Evolutionary conservation across 1,140 invertebrate genomes (phyloP), one percentile per base, ranked within the genome.

Genomic region (Conus ventricosus): DNA sequence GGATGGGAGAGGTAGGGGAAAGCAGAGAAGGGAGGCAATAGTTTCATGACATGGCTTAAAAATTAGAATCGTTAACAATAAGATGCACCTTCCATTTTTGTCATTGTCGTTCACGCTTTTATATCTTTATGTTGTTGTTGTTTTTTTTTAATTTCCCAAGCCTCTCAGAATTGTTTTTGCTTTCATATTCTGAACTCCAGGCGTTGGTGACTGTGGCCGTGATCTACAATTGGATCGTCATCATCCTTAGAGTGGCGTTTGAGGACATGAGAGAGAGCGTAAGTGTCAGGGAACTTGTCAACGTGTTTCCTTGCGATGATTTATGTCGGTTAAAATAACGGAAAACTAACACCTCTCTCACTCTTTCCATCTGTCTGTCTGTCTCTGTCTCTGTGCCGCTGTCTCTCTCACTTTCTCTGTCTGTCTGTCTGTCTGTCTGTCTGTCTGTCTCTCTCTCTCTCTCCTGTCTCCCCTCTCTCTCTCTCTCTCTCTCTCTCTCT

Each of bases 181-280:
- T 1, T 39, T 39, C 39, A 39, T 17, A 23, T 53, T 53, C 67
- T 60, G 1, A 11, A 60, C 57, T 17, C 11, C 87, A 92, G 91
- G 88, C 87, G 11, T 25, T 92, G 17, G 88, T 90, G 57, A 89
- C 91, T 2, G 80, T 88, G 39, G 89, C 91, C 20, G 90, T 90
- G 17, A 63, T 91, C 15, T 92, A 92, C 81, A 91, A 92, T 71
- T 90, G 84, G 63, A 84, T 84, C 51, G 84, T 90, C 25, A 85
- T 90, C 80, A 90, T 91, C 23, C 53, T 92, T 13, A 75, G 90
- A 20, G 80, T 91, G 25, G 89, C 90, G 8, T 92, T 92, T 53
- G 39, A 84, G 27, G 91, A 92, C 51, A 88, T 91, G 75, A 85
- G 89, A 51, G 90, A 90, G 76, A 53, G 87, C 60, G 91, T 92